Base-by-base conservation (phyloP, 1,140 invertebrate species). In the Alviniconcha marisindica region DNA sequence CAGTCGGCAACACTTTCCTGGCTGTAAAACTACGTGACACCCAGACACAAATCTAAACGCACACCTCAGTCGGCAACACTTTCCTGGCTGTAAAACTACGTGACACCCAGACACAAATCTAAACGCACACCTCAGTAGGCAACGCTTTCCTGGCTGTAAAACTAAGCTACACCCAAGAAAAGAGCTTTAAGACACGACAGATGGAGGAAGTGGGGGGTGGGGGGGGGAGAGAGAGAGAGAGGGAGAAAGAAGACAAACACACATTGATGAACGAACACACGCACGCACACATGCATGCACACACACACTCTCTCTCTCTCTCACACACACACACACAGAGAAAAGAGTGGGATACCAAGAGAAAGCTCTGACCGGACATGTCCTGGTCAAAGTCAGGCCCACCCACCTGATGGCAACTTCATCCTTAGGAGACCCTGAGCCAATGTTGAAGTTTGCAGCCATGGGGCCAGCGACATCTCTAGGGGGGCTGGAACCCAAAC, bases 371-470 rank as follows among this genome's bases (percentile, higher is more conserved):
- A 40, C 10, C 21, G 7, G 33, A 69, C 31, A 33, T 14, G 33
- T 33, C 18, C 36, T 1, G 33, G 7, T 15, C 10, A 5, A 71
- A 0, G 24, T 40, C 38, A 71, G 21, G 36, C 3, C 33, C 63
- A 71, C 48, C 5, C 24, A 81, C 48, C 48, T 66, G 63, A 76
- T 28, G 14, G 66, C 56, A 2, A 77, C 56, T 81, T 90, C 89
- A 71, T 90, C 89, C 81, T 89, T 89, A 14, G 89, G 87, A 10
- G 89, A 88, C 12, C 84, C 85, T 28, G 88, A 83, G 18, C 89
- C 89, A 51, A 90, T 90, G 63, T 85, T 90, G 74, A 90, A 90
- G 24, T 84, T 74, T 56, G 78, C 83, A 21, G 78, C 44, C 42
- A 84, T 77, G 69, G 74, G 79, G 33, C 51, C 24, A 38, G 14